Percentiles rank a stretch among this genome's conserved stretches.
phyloP scores from a whole-genome alignment of 1,140 invertebrate species.

The Thaumatotibia leucotreta region DNA sequence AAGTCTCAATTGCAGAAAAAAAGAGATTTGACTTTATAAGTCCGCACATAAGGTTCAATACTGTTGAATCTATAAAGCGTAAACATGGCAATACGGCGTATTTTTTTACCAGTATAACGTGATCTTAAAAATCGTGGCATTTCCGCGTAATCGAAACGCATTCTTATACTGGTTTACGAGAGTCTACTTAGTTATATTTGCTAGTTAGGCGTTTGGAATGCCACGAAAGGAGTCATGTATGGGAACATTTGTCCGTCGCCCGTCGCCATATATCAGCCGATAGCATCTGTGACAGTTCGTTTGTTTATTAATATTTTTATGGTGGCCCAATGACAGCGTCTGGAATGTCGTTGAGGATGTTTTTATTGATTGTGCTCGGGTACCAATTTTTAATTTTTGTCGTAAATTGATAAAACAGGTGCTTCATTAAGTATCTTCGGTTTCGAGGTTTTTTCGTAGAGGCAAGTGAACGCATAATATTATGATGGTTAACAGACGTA shows the following conservation, averaged over 20 bases:
- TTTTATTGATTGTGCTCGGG: slow-evolving; percentile 9
- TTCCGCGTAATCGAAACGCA: not conserved
- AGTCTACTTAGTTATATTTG: not conserved
- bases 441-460: not conserved
- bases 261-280: slow-evolving; percentile 11
- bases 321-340: not conserved
- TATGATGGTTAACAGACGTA: not conserved
- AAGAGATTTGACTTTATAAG: not conserved
- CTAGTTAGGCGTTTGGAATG: not conserved
- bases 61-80: too few relatives aligned
- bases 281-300: slow-evolving; percentile 10
- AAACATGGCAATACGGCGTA: too few relatives aligned
- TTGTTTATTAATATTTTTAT: slow-evolving; percentile 14
- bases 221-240: not conserved
- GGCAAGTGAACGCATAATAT: not conserved
- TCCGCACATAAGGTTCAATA: not conserved
- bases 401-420: not conserved
- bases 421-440: not conserved
- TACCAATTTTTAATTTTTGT: slow-evolving; percentile 1
- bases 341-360: slow-evolving; percentile 4
- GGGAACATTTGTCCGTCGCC: not conserved
- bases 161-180: not conserved
- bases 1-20: not conserved
- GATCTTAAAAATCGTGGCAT: not conserved
- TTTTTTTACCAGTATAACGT: not conserved